Percentiles rank a stretch among this genome's conserved stretches.
Evolutionary conservation across 1,140 invertebrate genomes (phyloP).

Genomic region (Zelostemma sp.): DNA sequence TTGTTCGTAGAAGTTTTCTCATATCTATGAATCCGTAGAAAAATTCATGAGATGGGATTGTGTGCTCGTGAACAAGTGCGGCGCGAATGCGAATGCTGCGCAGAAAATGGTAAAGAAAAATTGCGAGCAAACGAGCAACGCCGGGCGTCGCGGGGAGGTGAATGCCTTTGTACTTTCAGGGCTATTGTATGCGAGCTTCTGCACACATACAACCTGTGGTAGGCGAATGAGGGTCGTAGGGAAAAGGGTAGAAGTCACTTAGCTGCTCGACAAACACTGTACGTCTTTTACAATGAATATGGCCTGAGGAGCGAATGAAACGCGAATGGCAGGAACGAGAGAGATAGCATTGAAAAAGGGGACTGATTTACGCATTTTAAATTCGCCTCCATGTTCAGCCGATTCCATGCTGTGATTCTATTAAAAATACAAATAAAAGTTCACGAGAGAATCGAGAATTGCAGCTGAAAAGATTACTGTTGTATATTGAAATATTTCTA

Average conservation of each 20-base stretch:
- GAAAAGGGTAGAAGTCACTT: slow-evolving; percentile 48
- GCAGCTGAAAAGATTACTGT: no score
- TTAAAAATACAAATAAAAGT: no score
- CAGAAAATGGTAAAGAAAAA: slow-evolving; percentile 14
- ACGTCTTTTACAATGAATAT: slow-evolving; percentile 21
- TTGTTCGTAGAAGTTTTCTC: not conserved
- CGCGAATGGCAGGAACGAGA: slow-evolving; percentile 10
- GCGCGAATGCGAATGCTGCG: not conserved
- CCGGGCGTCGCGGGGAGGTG: slow-evolving; percentile 14
- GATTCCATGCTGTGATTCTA: no score
- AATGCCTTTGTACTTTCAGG: slow-evolving; percentile 35
- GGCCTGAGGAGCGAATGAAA: slow-evolving; percentile 17
- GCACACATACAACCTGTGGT: slow-evolving; percentile 39
- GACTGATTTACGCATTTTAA: slow-evolving; percentile 26
- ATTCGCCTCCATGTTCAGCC: slow-evolving; percentile 21
- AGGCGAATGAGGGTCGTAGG: slow-evolving; percentile 34
- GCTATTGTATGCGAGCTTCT: slow-evolving; percentile 30
- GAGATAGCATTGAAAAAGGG: not conserved
- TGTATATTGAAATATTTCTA: no score
- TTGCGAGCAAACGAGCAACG: slow-evolving; percentile 11
- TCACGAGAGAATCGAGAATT: no score
- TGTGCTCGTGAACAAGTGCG: not conserved
- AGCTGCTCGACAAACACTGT: slow-evolving; percentile 42
- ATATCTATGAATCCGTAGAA: not conserved
- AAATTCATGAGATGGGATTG: not conserved